Evolutionary conservation across 2,888 invertebrate genomes (phyloP), one percentile per base, ranked within the genome.

Genomic region (Scotopteryx bipunctaria): DNA sequence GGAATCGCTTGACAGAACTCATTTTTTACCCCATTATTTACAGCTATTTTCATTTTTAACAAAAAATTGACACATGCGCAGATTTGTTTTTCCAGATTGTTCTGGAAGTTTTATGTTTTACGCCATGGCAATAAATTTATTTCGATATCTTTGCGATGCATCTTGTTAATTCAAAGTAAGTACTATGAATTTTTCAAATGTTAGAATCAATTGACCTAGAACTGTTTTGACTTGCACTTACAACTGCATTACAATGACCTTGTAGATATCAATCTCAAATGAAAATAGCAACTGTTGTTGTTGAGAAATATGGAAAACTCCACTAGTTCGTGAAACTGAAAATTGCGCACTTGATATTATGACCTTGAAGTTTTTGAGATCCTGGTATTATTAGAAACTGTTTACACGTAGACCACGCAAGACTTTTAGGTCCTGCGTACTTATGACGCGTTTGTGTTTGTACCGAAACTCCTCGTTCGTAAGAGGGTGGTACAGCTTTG

Each of bases 211-310:
- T 17, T 42, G 31, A 16, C 23, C 49, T 43, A 31, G 37, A 43
- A 50, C 32, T 50, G 43, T 25, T 50, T 25, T 31, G 49, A 50
- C 31, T 50, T 25, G 9, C 8, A 42, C 14, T 23, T 40, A 17
- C 32, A 40, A 44, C 8, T 43, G 37, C 33, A 33, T 40, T 38
- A 33, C 14, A 32, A 29, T 48, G 44, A 21, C 54, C 54, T 54
- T 54, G 48, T 11, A 36, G 44, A 32, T 35, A 42, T 52, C 13
- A 46, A 41, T 36, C 21, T 40, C 9, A 16, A 40, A 46, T 36
- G 21, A 53, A 44, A 52, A 53, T 42, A 42, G 42, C 32, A 21
- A 19, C 17, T 8, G 36, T 41, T 43, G 38, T 40, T 54, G 25
- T 23, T 32, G 29, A 40, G 31, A 15, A 33, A 17, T 33, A 38